phyloP scores from a whole-genome alignment of 2,888 invertebrate genomes.

The Drosophila phalerata region DNA sequence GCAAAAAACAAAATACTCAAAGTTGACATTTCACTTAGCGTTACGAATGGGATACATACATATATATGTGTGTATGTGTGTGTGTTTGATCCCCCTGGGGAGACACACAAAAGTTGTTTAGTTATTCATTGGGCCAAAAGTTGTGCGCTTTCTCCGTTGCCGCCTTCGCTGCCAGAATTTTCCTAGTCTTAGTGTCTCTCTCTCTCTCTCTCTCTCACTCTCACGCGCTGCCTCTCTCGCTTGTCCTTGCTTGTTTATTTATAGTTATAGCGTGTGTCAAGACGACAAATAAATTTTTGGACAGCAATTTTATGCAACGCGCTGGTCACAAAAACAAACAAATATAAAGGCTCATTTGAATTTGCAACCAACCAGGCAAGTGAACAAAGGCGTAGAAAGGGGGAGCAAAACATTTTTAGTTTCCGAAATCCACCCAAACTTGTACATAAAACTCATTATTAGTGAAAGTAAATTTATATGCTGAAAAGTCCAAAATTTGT shows the following conservation, averaged over 20 bases:
- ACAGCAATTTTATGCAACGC: slow-evolving; percentile 66
- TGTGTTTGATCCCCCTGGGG: slow-evolving; percentile 27
- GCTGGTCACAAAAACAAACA: slow-evolving; percentile 35
- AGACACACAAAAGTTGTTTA: slow-evolving; percentile 60
- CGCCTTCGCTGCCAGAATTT: neutral
- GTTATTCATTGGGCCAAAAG: slow-evolving; percentile 70
- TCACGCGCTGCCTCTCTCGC: neutral
- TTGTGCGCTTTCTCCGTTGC: slow-evolving; percentile 28
- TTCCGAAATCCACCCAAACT: neutral
- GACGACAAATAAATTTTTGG: slow-evolving; percentile 61
- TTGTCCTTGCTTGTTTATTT: slow-evolving; percentile 52
- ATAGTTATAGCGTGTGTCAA: slow-evolving; percentile 59
- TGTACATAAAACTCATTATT: no score
- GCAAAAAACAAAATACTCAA: slow-evolving; percentile 57
- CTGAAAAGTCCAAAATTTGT: neutral
- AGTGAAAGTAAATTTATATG: neutral
- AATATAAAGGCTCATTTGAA: slow-evolving; percentile 50
- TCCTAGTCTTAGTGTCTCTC: slow-evolving; percentile 2
- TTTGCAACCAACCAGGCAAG: slow-evolving; percentile 32
- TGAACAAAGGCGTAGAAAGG: neutral
- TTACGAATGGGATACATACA: slow-evolving; percentile 3
- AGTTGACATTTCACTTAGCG: slow-evolving; percentile 74
- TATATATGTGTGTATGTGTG: slow-evolving; percentile 6
- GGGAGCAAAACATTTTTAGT: neutral
- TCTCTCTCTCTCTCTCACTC: neutral